A percentile compares a stretch with the other conserved stretches of the same genome.
These are phyloP conservation scores for Allygus modestus DNA, from an alignment of 2,888 invertebrate genomes.

Conservation along the genomic window DNA sequence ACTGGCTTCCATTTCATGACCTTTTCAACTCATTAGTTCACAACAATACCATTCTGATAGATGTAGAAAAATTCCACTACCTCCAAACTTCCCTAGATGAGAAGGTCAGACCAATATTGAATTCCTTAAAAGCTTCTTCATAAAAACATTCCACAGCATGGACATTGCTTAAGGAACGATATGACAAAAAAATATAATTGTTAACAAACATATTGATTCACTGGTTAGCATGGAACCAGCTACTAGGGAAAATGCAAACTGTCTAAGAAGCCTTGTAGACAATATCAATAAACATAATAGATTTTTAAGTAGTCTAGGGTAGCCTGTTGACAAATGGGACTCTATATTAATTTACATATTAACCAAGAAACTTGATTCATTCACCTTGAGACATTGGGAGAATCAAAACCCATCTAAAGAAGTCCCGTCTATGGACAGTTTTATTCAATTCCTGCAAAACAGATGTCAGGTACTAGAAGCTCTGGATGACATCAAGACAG, in stretches of 20 bases:
- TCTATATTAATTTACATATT: not conserved
- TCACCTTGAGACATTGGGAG: constrained; percentile 4
- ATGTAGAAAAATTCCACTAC: constrained; percentile 37
- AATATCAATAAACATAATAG: constrained; percentile 13
- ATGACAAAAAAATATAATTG: too few species aligned
- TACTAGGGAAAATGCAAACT: not conserved
- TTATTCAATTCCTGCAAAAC: not conserved
- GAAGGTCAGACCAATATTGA: not conserved
- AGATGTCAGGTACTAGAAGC: not conserved
- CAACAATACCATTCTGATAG: not conserved
- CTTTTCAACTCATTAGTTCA: constrained; percentile 12
- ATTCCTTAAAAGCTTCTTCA: too few species aligned
- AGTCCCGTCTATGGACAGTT: not conserved
- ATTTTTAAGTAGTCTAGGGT: not conserved
- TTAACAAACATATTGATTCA: not conserved
- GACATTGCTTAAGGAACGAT: too few species aligned
- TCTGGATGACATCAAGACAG: not conserved
- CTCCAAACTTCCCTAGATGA: not conserved
- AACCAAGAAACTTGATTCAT: not conserved
- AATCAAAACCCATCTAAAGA: not conserved
- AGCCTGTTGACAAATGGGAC: constrained; percentile 6
- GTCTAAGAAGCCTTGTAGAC: not conserved
- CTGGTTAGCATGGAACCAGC: not conserved
- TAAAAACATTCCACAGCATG: too few species aligned
- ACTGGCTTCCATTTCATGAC: constrained; percentile 5